These are phyloP conservation scores for Holcopasites calliopsidis DNA, from an alignment of 1,140 invertebrate genomes.

Conservation along the genomic window DNA sequence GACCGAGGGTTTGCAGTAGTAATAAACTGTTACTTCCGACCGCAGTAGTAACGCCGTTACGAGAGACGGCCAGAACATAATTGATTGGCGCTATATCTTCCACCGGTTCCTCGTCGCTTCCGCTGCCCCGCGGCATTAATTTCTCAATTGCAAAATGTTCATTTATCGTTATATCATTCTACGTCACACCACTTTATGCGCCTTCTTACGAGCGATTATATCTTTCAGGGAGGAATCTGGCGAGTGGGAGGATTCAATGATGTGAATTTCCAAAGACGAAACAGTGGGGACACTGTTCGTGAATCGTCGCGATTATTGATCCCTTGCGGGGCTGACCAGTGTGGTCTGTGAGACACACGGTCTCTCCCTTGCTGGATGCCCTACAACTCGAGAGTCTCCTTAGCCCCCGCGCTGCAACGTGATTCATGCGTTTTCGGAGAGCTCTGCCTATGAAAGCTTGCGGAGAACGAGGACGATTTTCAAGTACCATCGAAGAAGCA, in stretches of 20 bases:
- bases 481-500: not conserved
- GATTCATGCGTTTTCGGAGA: conserved; percentile 60
- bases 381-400: conserved; percentile 56
- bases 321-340: conserved; percentile 75
- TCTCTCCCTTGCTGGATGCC: conserved; percentile 67
- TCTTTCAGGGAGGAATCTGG: not conserved
- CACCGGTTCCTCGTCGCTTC: conserved; percentile 21
- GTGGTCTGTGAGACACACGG: conserved; percentile 80
- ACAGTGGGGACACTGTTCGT: conserved; percentile 16
- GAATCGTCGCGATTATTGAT: conserved; percentile 73
- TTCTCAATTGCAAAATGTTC: conserved; percentile 28
- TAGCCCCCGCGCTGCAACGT: conserved; percentile 52
- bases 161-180: not conserved
- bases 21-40: conserved; percentile 56
- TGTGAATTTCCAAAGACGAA: not conserved
- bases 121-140: conserved; percentile 13
- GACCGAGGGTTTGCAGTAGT: conserved; percentile 40
- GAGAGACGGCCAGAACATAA: conserved; percentile 46
- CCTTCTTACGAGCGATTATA: not conserved
- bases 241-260: not conserved
- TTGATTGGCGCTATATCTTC: conserved; percentile 44
- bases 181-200: not conserved
- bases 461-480: not conserved
- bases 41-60: conserved; percentile 48
- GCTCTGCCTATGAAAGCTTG: not conserved